Evolutionary conservation across 2,888 invertebrate genomes (phyloP).

Genomic region (Yponomeuta malinellus): DNA sequence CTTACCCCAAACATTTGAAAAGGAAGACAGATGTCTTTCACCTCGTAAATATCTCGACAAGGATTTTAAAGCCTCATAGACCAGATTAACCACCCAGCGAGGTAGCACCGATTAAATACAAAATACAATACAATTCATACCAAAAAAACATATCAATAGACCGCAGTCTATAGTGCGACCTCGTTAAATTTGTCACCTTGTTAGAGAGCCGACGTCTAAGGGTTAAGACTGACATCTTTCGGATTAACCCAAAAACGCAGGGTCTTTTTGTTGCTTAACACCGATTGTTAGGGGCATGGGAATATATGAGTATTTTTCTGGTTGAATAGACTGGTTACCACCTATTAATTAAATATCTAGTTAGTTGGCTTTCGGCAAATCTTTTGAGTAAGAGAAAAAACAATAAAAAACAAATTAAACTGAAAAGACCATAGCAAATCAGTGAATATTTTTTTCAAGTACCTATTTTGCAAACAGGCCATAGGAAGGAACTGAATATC

Average conservation of each 20-base stretch:
- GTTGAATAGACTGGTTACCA: constrained; percentile 57
- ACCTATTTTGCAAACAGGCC: no score
- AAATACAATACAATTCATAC: constrained; percentile 28
- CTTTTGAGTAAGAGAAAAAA: no score
- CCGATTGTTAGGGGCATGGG: constrained; percentile 43
- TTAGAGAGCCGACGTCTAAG: constrained; percentile 31
- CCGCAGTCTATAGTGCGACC: constrained; percentile 25
- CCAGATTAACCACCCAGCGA: no score
- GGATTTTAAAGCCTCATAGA: constrained; percentile 2
- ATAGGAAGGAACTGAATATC: no score
- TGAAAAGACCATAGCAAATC: no score
- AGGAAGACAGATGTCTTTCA: neutral
- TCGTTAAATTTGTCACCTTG: constrained; percentile 46
- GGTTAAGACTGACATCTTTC: constrained; percentile 44
- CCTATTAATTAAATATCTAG: constrained; percentile 30
- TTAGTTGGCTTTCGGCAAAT: neutral
- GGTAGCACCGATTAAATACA: constrained; percentile 27
- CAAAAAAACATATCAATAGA: constrained; percentile 31
- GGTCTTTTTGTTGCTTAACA: constrained; percentile 30
- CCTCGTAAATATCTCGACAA: neutral
- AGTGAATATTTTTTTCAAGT: no score
- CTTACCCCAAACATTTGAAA: neutral
- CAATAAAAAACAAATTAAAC: no score
- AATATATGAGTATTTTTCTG: constrained; percentile 55
- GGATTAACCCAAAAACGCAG: constrained; percentile 47